Evolutionary conservation across 2,797 vertebrate genomes (phyloP), one percentile per base, ranked within the genome.

Genomic region (Coluber constrictor): DNA sequence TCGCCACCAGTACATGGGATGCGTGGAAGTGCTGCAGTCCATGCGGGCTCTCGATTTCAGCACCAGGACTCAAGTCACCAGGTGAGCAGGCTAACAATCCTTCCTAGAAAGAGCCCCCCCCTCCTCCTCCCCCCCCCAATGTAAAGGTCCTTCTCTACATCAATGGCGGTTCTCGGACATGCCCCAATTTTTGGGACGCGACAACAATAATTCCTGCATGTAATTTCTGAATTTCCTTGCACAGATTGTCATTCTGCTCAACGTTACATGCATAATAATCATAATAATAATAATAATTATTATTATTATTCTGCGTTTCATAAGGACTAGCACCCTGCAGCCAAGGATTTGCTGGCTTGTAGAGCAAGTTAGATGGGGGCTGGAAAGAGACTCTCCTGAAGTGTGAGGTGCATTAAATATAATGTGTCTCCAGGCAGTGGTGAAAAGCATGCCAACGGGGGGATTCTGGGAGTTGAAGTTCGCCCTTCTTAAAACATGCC

Each of bases 41-140:
- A 99, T 99, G 99, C 98, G 99, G 91, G 99, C 99, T 15, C 97
- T 99, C 92, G 99, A 99, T 97, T 99, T 99, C 97, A 99, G 98
- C 97, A 99, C 99, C 95, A 98, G 99, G 96, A 99, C 99, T 27
- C 99, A 99, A 97, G 99, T 99, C 97, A 99, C 99, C 97, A 99
- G 99, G 99, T 99, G 96, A 97, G 97, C 13, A 6, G 47, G 47
- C 47, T 47, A 47, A 47, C 5, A 4, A 47, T 4, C 47, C 47
- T 4, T 4, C 47, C 47, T 43, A 43, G 43, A 4, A 3, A 43
- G 37, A 37, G 37, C 37, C 37, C 37, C 37, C 37, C 37, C 37
- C 37, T 2, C 37, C 1, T 37, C 37, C 37, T 37, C 43, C 43
- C 3, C 43, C n/a, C 9, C 5, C 3, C 20, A 3, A n/a, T 0